phyloP scores from a whole-genome alignment of 2,113 vertebrate species.

The Sialia sialis region DNA sequence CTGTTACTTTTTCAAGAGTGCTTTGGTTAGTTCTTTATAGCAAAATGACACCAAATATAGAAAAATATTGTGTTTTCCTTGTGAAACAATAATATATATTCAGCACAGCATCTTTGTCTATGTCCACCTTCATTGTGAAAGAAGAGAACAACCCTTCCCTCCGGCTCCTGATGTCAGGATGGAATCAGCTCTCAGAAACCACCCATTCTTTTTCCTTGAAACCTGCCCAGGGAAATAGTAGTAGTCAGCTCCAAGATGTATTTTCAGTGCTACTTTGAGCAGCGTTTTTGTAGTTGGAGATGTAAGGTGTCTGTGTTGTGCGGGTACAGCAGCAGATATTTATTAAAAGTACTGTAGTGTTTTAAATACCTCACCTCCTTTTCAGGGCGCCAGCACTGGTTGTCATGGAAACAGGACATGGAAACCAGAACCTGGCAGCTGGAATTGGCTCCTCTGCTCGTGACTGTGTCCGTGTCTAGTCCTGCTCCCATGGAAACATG shows the following conservation, averaged over 20 bases:
- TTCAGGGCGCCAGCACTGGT: neutral
- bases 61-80: neutral
- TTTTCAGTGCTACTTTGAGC: neutral
- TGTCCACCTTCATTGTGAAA: neutral
- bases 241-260: neutral
- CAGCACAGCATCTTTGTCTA: neutral
- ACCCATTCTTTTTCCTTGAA: neutral
- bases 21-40: neutral
- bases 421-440: conserved; percentile 22
- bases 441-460: conserved; percentile 44
- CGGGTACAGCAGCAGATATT: neutral
- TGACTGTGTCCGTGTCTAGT: conserved; percentile 40
- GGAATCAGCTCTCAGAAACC: neutral
- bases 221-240: neutral
- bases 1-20: neutral
- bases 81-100: neutral
- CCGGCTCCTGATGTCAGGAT: neutral
- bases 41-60: neutral
- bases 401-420: conserved; percentile 59
- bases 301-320: neutral
- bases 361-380: conserved; percentile 22
- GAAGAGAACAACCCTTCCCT: neutral
- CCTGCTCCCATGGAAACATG: conserved; percentile 68
- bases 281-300: neutral
- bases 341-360: neutral